Percentiles rank a stretch among this genome's conserved stretches.
Evolutionary conservation across 2,797 vertebrate species (phyloP).

Genomic region (Muraenolepis orangiensis): DNA sequence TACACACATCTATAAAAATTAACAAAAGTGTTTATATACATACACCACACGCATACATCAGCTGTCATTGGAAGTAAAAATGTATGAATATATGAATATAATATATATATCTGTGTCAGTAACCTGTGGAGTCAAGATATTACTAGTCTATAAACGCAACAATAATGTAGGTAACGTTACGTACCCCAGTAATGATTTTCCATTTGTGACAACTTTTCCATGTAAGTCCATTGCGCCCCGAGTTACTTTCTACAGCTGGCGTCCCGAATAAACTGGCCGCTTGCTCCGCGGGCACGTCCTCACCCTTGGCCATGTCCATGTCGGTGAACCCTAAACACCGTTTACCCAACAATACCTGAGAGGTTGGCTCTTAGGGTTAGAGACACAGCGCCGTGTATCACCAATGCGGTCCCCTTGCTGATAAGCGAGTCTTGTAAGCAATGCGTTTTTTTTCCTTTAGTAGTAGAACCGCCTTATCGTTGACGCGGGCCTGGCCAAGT

Average conservation of each 20-base stretch:
- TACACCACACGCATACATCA: too few species aligned
- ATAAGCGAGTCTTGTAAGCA: not conserved
- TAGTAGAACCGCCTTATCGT: not conserved
- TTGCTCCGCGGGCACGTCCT: conserved; percentile 44
- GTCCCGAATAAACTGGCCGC: conserved; percentile 54
- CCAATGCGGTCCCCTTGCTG: not conserved
- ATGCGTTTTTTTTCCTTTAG: not conserved
- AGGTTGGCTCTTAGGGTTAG: not conserved
- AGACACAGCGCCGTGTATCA: not conserved
- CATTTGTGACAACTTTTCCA: conserved; percentile 37
- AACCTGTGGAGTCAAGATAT: not conserved
- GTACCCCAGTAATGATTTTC: conserved; percentile 61
- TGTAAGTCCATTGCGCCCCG: not conserved
- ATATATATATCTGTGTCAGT: not conserved
- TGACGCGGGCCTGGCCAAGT: not conserved
- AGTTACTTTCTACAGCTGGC: conserved; percentile 50
- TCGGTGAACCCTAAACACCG: conserved; percentile 6
- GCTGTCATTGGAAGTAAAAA: not conserved
- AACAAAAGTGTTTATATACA: too few species aligned
- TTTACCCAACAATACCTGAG: not conserved
- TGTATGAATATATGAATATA: not conserved
- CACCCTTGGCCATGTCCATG: conserved; percentile 59
- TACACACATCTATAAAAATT: too few species aligned
- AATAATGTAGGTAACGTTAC: conserved; percentile 27
- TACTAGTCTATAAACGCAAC: not conserved